Conservation (phyloP, 1,140 invertebrate species). For the Elymnias hypermnestra region DNA sequence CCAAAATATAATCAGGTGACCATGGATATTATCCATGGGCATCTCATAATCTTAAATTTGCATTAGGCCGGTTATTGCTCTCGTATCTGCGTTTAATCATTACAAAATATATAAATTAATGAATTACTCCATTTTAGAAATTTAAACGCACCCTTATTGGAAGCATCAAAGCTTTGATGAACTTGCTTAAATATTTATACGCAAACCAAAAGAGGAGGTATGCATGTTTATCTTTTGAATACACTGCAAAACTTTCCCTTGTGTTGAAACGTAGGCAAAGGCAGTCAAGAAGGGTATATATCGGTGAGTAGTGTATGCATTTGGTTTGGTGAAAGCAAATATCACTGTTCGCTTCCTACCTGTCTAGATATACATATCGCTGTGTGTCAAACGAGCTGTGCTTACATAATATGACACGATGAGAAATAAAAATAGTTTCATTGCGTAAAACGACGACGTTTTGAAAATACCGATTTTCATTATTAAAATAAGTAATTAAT, state of each 20-base stretch:
- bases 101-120: no score
- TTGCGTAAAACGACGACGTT: slow-evolving; percentile 13
- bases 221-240: background rate
- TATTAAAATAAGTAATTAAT: no score
- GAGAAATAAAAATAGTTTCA: slow-evolving; percentile 21
- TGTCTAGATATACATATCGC: slow-evolving; percentile 2
- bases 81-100: no score
- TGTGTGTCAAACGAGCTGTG: slow-evolving; percentile 11
- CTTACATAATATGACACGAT: slow-evolving; percentile 8
- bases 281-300: slow-evolving; percentile 15
- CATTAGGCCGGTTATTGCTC: no score
- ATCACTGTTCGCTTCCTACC: slow-evolving; percentile 10
- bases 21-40: no score
- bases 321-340: slow-evolving; percentile 26
- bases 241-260: slow-evolving; percentile 1
- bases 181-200: background rate
- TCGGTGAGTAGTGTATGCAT: slow-evolving; percentile 29
- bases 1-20: no score
- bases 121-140: no score
- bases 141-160: no score
- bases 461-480: no score
- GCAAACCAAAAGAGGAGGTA: background rate
- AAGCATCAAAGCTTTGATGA: no score
- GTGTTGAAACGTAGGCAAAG: background rate
- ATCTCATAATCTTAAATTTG: no score